Evolutionary conservation across 2,888 invertebrate genomes (phyloP), one percentile per base, ranked within the genome.

Genomic region (Epirrhoe alternata): DNA sequence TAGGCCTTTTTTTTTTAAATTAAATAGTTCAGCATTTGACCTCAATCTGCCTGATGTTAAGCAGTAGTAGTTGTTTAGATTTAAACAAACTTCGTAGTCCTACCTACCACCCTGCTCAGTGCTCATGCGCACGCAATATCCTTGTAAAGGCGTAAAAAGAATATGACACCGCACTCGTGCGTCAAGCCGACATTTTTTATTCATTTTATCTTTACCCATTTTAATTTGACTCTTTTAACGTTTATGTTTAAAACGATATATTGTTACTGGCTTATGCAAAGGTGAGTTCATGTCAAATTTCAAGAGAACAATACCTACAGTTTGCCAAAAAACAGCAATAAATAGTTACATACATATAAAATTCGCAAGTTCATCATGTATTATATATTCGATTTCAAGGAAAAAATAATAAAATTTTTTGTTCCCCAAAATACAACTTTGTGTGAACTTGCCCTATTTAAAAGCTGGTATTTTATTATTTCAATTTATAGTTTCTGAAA

Each of bases 121-220:
- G 55, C 61, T 59, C 64, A 52, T 33, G 59, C 62, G 67, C 70
- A 76, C 72, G 76, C 73, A 74, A 74, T 77, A 77, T 75, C 75
- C 75, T 78, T 77, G 76, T 70, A 73, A 66, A 69, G 76, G 73
- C 73, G 71, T 76, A 78, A 79, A 80, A 79, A 79, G 74, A 70
- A 69, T 68, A 68, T 70, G 73, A 74, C 64, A 60, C 79, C 83
- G 78, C 82, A 74, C 79, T 84, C 85, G 85, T 83, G 79, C 73
- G 68, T 73, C 77, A 64, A 76, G 72, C 64, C 78, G 80, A 77
- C 79, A 79, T 80, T 74, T 76, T 77, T 83, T 80, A 73, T 76
- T 62, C 73, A 77, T 81, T 83, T 82, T 81, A 75, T 77, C 75
- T 76, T 61, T 66, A 53, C 68, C 57, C 66, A 68, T 77, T 79